phyloP scores from a whole-genome alignment of 2,888 invertebrate genomes.

The Scrobipalpa costella region DNA sequence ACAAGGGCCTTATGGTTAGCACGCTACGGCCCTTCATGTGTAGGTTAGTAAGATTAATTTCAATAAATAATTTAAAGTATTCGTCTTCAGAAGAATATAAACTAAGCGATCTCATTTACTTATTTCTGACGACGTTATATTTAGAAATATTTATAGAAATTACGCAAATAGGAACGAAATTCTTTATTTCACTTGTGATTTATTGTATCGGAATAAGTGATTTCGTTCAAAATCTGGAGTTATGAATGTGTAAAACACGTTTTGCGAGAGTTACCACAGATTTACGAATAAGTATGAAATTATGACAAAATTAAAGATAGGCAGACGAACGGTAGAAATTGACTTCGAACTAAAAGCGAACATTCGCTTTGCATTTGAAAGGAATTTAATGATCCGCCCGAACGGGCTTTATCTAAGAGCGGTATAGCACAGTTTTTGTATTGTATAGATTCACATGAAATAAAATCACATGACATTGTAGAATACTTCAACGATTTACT shows the following conservation, averaged over 20 bases:
- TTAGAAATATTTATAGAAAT: neutral
- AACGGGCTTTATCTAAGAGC: no score
- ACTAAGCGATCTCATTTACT: constrained; percentile 18
- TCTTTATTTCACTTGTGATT: constrained; percentile 10
- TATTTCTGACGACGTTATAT: constrained; percentile 1
- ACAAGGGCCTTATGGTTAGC: neutral
- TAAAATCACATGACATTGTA: no score
- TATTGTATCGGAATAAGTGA: constrained; percentile 2
- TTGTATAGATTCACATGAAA: no score
- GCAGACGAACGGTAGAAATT: constrained; percentile 48
- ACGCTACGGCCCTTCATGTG: neutral
- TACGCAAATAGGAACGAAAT: neutral
- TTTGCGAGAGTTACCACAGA: constrained; percentile 42
- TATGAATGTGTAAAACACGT: constrained; percentile 13
- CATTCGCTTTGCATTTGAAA: neutral
- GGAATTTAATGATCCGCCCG: neutral
- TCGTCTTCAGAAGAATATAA: constrained; percentile 16
- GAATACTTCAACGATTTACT: no score
- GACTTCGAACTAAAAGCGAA: constrained; percentile 27
- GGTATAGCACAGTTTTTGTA: no score
- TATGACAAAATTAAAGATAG: constrained; percentile 30
- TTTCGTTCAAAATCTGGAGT: neutral
- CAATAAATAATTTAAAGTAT: constrained; percentile 8
- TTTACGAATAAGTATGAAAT: constrained; percentile 32
- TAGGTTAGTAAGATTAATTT: neutral